These are phyloP conservation scores for Aphodius sticticus DNA, from an alignment of 2,888 invertebrate species.

Conservation along the genomic window DNA sequence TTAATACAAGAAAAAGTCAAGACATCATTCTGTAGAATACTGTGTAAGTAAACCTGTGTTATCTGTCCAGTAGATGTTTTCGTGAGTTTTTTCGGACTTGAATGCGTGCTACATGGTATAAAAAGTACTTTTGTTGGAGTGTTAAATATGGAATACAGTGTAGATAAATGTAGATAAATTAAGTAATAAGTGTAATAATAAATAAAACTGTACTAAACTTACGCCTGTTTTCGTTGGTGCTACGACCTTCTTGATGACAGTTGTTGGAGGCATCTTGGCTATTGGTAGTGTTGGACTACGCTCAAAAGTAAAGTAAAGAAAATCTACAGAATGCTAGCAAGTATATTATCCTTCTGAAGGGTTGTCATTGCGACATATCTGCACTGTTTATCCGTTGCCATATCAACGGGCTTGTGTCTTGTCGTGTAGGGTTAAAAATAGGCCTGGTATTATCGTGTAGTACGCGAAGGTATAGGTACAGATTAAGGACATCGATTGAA, in stretches of 20 bases:
- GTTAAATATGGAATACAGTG: background rate
- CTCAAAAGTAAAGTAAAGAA: slow-evolving; percentile 9
- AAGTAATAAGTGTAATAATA: no score
- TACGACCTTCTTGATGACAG: slow-evolving; percentile 40
- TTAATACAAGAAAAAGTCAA: slow-evolving; percentile 26
- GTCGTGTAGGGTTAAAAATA: background rate
- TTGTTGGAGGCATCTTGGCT: slow-evolving; percentile 46
- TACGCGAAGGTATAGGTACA: background rate
- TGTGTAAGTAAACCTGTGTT: slow-evolving; percentile 15
- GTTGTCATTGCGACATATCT: slow-evolving; percentile 38
- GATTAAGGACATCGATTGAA: background rate
- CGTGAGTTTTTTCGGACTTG: background rate
- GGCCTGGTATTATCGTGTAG: background rate
- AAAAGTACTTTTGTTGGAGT: slow-evolving; percentile 13
- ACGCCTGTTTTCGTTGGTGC: slow-evolving; percentile 37
- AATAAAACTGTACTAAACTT: slow-evolving; percentile 25
- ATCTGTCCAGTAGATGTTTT: background rate
- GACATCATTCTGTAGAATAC: slow-evolving; percentile 15
- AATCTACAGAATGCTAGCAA: slow-evolving; percentile 7
- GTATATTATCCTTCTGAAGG: slow-evolving; percentile 22
- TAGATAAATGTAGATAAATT: background rate
- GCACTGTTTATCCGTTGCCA: slow-evolving; percentile 38
- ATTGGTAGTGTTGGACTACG: background rate
- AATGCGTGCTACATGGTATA: slow-evolving; percentile 1
- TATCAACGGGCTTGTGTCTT: slow-evolving; percentile 27